phyloP scores from a whole-genome alignment of 2,113 vertebrate genomes.

The Hystrix cristata region DNA sequence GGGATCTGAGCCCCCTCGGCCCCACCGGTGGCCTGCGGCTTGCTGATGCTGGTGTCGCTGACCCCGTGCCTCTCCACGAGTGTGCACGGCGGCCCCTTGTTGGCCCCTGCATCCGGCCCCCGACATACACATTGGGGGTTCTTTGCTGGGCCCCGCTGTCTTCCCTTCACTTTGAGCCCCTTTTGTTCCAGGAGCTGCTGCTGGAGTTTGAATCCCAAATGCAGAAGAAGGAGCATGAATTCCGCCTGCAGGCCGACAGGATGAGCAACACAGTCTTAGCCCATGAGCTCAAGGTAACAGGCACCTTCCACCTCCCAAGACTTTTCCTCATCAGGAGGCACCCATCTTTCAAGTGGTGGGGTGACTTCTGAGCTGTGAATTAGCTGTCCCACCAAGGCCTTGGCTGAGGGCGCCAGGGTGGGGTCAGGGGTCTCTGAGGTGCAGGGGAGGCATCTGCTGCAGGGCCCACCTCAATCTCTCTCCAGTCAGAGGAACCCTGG shows the following conservation, averaged over 20 bases:
- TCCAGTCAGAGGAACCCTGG: background rate
- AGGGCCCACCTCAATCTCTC: background rate
- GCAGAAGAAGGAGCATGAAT: constrained; percentile 86
- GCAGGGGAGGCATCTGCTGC: background rate
- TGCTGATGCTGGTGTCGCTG: too few relatives aligned
- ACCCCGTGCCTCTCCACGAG: background rate
- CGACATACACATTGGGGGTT: rapidly evolving
- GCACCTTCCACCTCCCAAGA: rapidly evolving
- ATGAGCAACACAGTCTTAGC: constrained; percentile 85
- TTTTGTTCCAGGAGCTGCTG: constrained; percentile 88
- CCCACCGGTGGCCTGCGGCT: background rate
- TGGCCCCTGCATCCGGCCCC: background rate
- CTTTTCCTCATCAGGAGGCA: background rate
- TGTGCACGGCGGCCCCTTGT: background rate
- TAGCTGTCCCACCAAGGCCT: background rate
- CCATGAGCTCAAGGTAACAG: constrained; percentile 89
- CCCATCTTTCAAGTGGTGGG: background rate
- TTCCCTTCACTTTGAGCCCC: background rate
- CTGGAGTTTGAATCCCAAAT: constrained; percentile 87
- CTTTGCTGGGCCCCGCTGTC: too few relatives aligned
- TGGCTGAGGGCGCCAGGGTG: rapidly evolving
- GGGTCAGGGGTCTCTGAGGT: background rate
- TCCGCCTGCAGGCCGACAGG: constrained; percentile 87
- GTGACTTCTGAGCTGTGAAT: rapidly evolving
- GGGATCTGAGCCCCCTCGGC: background rate